A percentile compares a stretch with the other conserved stretches of the same genome.
phyloP scores from a whole-genome alignment of 2,113 vertebrate genomes.

The Octodon degus region DNA sequence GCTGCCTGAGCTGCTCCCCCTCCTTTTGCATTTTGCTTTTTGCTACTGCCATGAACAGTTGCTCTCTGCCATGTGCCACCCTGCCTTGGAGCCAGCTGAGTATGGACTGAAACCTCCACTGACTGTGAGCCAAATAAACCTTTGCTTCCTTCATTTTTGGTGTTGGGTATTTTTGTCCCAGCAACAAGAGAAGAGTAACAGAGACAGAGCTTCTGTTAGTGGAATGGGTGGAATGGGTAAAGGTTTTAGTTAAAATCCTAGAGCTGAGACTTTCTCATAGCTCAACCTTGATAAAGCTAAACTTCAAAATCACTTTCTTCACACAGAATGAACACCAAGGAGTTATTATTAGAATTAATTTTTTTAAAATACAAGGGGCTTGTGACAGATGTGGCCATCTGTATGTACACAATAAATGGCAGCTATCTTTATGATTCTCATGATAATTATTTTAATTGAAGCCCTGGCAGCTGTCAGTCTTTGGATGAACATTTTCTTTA shows the following conservation, averaged over 20 bases:
- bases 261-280: background rate
- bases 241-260: background rate
- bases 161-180: too few species aligned
- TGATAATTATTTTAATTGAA: conserved; percentile 2
- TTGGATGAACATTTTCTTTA: background rate
- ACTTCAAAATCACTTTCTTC: background rate
- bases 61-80: too few species aligned
- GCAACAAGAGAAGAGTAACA: too few species aligned
- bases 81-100: too few species aligned
- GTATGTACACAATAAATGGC: background rate
- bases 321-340: background rate
- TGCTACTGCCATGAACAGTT: too few species aligned
- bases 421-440: background rate
- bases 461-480: background rate
- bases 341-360: background rate
- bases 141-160: too few species aligned
- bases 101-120: too few species aligned
- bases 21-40: too few species aligned
- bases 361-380: background rate
- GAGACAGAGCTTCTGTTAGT: background rate
- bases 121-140: too few species aligned
- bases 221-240: background rate
- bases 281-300: background rate
- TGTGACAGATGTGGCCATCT: background rate
- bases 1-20: too few species aligned